Evolutionary conservation across 1,140 invertebrate species (phyloP), one percentile per base, ranked within the genome.

Genomic region (Neoseiulus cucumeris): DNA sequence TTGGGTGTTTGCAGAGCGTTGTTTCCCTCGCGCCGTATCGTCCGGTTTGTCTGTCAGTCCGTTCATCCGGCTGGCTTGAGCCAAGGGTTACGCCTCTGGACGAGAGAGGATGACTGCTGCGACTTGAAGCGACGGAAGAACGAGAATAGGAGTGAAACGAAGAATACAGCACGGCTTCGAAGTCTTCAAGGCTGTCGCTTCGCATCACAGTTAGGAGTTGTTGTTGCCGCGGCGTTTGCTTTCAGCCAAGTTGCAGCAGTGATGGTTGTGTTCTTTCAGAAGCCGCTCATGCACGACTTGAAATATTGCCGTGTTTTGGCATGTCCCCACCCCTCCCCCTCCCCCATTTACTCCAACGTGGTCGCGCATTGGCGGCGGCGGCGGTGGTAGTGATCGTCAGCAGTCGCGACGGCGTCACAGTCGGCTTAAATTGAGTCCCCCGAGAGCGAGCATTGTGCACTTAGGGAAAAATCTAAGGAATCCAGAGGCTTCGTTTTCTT

Each of bases 251-350:
- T 39, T 39, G 33, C 33, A 39, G 33, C 33, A 6, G 33, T 39
- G 33, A 39, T 39, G 33, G 4, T 39, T 25, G 14, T 59, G 14
- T 0, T 59, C 14, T 59, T 59, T 59, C 14, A 33, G 33, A 25
- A 59, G 22, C 22, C 51, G 33, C 51, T 59, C 51, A 59, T 59
- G 51, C 51, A 59, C 14, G 22, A 25, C 51, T 17, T 59, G 22
- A 59, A 59, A 59, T 59, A 59, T 59, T 59, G 51, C 51, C 14
- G 51, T 59, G 51, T 59, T 59, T 59, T 59, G 14, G 51, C 33
- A 17, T 17, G 25, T 59, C 17, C 17, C 22, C 33, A 4, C 33
- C 33, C 33, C 33, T 9, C 9, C 9, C 4, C 9, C 33, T 39
- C 33, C 33, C 33, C 33, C 33, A 9, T 39, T 39, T 39, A 39